phyloP scores from a whole-genome alignment of 2,888 invertebrate genomes.

The Beris morrisii region DNA sequence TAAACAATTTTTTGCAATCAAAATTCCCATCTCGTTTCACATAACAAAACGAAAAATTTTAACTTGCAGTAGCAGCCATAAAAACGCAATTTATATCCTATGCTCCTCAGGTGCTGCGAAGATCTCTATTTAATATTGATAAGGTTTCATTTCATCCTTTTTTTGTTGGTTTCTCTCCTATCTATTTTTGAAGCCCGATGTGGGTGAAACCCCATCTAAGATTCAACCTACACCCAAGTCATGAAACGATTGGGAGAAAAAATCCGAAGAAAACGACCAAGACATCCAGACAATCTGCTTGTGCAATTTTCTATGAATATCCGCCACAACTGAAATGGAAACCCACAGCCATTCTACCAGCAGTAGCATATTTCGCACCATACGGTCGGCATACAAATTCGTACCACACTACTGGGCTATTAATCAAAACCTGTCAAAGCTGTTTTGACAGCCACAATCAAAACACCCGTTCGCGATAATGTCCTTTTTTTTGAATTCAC shows the following conservation, averaged over 20 bases:
- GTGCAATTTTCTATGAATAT: no score
- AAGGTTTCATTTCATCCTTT: not conserved
- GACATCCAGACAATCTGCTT: no score
- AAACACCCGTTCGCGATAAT: conserved; percentile 20
- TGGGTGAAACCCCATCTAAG: not conserved
- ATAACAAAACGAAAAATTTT: not conserved
- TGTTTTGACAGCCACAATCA: conserved; percentile 23
- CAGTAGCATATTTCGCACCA: not conserved
- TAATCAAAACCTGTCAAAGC: conserved; percentile 29
- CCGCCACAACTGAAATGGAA: no score
- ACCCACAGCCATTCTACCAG: no score
- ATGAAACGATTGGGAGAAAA: not conserved
- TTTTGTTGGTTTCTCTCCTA: not conserved
- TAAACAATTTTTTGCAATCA: not conserved
- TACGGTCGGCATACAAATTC: conserved; percentile 17
- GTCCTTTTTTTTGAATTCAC: not conserved
- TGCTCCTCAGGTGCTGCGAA: conserved; percentile 18
- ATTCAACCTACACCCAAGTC: not conserved
- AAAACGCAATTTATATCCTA: conserved; percentile 20
- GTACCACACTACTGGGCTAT: conserved; percentile 15
- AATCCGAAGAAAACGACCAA: no score
- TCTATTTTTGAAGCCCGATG: not conserved
- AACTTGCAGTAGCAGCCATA: conserved; percentile 13
- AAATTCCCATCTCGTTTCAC: conserved; percentile 17
- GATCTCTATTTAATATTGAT: conserved; percentile 29